Evolutionary conservation across 2,888 invertebrate genomes (phyloP), one percentile per base, ranked within the genome.

Genomic region (Noctua janthe): DNA sequence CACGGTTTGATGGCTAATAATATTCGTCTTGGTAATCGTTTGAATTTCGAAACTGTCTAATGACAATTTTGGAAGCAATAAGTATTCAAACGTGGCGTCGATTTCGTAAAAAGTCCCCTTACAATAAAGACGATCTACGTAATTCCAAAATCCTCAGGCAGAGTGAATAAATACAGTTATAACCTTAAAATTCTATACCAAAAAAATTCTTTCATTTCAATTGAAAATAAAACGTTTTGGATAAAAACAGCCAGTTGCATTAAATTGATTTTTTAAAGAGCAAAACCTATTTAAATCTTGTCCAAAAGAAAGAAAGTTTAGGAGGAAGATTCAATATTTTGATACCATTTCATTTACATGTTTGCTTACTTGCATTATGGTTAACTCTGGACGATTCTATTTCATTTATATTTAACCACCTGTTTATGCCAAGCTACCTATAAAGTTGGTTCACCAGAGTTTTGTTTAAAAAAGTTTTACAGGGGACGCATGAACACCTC

Each of bases 21-120:
- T 80, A 73, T 66, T 88, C 74, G 76, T 82, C 74, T 82, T 76
- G 72, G 78, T 81, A 82, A 84, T 70, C 67, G 72, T 87, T 84
- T 35, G 56, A 69, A 81, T 87, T 79, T 76, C 54, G 69, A 77
- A 84, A 86, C 39, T 66, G 74, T 71, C 71, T 70, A 64, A 78
- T 80, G 43, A 71, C 47, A 67, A 78, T 74, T 71, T 79, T 74
- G 5, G 4, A 67, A 43, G 29, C 54, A 39, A 43, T 81, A 23
- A 13, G 20, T 39, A 66, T 69, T 69, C 5, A 35, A 51, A 35
- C 23, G 23, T 39, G 20, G 23, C 17, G 7, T 73, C 29, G 35
- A n/a, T 35, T 75, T 15, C 11, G 20, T 59, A 73, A 35, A 74
- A 51, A 23, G 15, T 71, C 20, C 23, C 4, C 7, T 35, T 67